Conservation (phyloP, 2,113 vertebrate species). For the Hemiprocne comata region DNA sequence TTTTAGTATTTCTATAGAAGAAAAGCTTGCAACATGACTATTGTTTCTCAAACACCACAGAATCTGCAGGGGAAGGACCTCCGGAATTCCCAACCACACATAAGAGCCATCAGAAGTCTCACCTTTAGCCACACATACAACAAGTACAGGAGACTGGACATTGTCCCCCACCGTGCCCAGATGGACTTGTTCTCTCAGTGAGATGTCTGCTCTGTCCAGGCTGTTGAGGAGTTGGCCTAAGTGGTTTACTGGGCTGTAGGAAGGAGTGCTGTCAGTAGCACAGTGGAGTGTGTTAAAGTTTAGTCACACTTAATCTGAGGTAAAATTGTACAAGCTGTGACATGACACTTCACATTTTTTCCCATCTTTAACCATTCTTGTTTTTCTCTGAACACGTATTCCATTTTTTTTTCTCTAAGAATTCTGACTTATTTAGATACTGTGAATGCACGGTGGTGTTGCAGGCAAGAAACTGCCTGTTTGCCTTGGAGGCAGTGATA, state of each 20-base stretch:
- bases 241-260: not conserved
- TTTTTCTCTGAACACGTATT: not conserved
- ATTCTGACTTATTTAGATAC: not conserved
- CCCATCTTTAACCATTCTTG: not conserved
- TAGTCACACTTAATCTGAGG: not conserved
- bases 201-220: not conserved
- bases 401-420: not conserved
- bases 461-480: not conserved
- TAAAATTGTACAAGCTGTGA: not conserved
- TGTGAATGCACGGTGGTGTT: not conserved
- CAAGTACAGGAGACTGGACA: not conserved
- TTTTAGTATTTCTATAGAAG: not conserved
- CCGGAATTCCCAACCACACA: not conserved
- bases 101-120: not conserved
- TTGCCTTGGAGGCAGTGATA: not conserved
- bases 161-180: not conserved
- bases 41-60: not conserved
- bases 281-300: not conserved
- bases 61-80: not conserved
- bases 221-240: not conserved
- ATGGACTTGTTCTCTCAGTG: not conserved
- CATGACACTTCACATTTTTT: not conserved
- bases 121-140: fast-evolving
- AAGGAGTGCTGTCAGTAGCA: not conserved
- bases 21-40: not conserved